These are phyloP conservation scores for Microplitis mediator DNA, from an alignment of 1,140 invertebrate genomes.

Conservation along the genomic window DNA sequence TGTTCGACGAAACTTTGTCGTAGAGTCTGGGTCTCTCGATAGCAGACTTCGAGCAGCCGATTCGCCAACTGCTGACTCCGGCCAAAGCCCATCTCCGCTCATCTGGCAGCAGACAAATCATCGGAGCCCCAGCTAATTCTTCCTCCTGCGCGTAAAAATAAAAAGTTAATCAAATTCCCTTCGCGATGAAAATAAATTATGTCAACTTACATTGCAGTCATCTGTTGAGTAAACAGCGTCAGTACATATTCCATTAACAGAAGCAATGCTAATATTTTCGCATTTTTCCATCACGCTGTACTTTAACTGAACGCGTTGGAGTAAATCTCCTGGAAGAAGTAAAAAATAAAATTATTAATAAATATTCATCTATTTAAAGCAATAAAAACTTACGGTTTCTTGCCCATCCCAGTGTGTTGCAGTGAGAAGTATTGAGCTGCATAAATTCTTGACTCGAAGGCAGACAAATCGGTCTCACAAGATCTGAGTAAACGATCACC, in stretches of 20 bases:
- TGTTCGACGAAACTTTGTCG: constrained; percentile 78
- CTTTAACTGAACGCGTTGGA: constrained; percentile 78
- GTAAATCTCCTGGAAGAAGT: constrained; percentile 65
- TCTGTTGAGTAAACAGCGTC: constrained; percentile 78
- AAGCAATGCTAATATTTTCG: constrained; percentile 82
- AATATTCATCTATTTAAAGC: neutral
- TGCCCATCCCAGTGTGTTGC: constrained; percentile 84
- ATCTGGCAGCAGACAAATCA: constrained; percentile 74
- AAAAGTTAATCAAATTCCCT: neutral
- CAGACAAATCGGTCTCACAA: constrained; percentile 81
- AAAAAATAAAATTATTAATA: neutral
- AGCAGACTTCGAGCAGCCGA: constrained; percentile 76
- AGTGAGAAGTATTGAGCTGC: constrained; percentile 62
- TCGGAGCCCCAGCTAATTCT: constrained; percentile 83
- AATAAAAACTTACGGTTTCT: constrained; percentile 67
- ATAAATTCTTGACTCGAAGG: constrained; percentile 57
- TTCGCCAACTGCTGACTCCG: constrained; percentile 81
- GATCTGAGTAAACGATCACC: constrained; percentile 75
- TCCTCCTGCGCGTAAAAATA: constrained; percentile 69
- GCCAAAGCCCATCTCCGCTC: constrained; percentile 73
- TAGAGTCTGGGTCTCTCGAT: constrained; percentile 78
- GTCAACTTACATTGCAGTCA: constrained; percentile 76
- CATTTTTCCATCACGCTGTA: constrained; percentile 78
- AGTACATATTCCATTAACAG: constrained; percentile 81
- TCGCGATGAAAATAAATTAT: no score